Evolutionary conservation across 2,888 invertebrate genomes (phyloP).

Genomic region (Atethmia centrago): DNA sequence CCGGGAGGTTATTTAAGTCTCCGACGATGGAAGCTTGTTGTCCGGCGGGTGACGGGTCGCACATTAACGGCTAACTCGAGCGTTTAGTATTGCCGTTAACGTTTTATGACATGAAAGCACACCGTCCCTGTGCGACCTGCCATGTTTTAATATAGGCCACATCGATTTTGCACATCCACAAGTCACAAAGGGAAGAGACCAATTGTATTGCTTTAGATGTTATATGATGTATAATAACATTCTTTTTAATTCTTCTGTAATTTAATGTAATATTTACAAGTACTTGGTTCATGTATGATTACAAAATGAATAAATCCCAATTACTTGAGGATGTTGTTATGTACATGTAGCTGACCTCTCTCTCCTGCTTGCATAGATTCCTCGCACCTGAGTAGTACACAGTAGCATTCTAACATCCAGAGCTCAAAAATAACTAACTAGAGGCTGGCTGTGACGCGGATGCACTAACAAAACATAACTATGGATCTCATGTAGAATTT

Average conservation of each 20-base stretch:
- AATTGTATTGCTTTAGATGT: neutral
- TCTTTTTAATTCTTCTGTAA: neutral
- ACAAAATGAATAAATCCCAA: conserved; percentile 6
- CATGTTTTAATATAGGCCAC: conserved; percentile 21
- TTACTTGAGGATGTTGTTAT: conserved; percentile 43
- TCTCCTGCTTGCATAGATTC: conserved; percentile 78
- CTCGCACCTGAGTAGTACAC: conserved; percentile 76
- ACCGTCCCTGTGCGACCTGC: conserved; percentile 36
- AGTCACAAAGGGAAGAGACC: conserved; percentile 17
- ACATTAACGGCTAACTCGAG: conserved; percentile 35
- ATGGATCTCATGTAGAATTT: conserved; percentile 78
- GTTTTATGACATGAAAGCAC: conserved; percentile 19
- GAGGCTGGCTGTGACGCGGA: conserved; percentile 84
- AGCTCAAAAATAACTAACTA: conserved; percentile 77
- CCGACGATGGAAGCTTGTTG: conserved; percentile 15
- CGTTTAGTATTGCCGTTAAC: conserved; percentile 29
- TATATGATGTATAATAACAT: neutral
- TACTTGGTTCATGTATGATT: neutral
- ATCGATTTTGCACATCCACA: conserved; percentile 34
- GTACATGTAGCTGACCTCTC: conserved; percentile 74
- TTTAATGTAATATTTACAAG: neutral
- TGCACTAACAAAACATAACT: conserved; percentile 85
- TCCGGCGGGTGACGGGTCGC: conserved; percentile 32
- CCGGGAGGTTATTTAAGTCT: conserved; percentile 38
- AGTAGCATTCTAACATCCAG: conserved; percentile 81